Evolutionary conservation across 2,797 vertebrate genomes (phyloP).

Genomic region (Gobionotothen gibberifrons): DNA sequence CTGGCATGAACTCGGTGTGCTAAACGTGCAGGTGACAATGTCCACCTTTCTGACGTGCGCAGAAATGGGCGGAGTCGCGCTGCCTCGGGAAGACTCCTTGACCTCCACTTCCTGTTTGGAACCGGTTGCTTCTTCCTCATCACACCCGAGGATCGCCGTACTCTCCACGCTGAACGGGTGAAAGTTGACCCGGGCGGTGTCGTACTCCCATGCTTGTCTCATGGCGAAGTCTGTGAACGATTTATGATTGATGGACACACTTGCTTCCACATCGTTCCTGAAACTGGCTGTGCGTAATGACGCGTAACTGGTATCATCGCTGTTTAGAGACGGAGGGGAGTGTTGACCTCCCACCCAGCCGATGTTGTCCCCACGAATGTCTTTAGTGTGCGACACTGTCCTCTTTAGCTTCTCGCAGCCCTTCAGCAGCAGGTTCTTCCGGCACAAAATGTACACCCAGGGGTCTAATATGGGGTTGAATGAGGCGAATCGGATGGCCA

Average conservation of each 20-base stretch:
- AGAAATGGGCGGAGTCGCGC: constrained; percentile 1
- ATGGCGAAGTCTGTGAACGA: constrained; percentile 77
- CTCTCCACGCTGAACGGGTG: constrained; percentile 85
- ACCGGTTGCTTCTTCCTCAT: constrained; percentile 37
- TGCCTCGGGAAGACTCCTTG: constrained; percentile 28
- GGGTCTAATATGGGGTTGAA: constrained; percentile 88
- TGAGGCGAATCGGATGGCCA: constrained; percentile 87
- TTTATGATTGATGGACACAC: constrained; percentile 31
- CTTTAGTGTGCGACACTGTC: constrained; percentile 51
- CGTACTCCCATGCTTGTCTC: constrained; percentile 83
- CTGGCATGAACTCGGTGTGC: constrained; percentile 75
- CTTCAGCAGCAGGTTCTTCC: constrained; percentile 84
- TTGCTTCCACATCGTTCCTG: constrained; percentile 52
- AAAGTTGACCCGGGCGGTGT: constrained; percentile 74
- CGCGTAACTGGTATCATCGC: constrained; percentile 83
- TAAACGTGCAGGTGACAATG: constrained; percentile 81
- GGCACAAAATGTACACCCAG: constrained; percentile 88
- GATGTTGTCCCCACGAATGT: constrained; percentile 21
- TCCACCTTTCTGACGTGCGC: constrained; percentile 58
- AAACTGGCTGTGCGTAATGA: constrained; percentile 75
- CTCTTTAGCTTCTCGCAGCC: constrained; percentile 80
- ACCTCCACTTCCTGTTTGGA: constrained; percentile 28
- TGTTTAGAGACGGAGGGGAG: constrained; percentile 78
- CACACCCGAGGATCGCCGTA: constrained; percentile 43
- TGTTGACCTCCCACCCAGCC: constrained; percentile 76